Evolutionary conservation across 2,888 invertebrate genomes (phyloP), one percentile per base, ranked within the genome.

Genomic region (Drosophila vallismaia): DNA sequence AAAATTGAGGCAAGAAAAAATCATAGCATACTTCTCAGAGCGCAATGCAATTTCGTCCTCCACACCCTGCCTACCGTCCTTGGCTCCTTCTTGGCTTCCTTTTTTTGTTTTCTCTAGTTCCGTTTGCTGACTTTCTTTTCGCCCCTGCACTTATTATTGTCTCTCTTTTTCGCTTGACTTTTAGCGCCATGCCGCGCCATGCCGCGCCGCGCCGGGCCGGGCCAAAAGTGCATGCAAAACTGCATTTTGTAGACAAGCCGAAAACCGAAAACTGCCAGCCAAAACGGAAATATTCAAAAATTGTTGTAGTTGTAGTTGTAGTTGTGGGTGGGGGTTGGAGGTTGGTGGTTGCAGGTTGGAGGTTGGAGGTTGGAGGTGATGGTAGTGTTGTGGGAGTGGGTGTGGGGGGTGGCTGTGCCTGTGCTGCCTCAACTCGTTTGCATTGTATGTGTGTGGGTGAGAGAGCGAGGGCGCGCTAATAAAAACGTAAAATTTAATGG

Each of bases 401-500:
- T 8, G n/a, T 33, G 31, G 29, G 19, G 19, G 31, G 14, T 24
- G 4, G 4, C 7, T 8, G 10, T 53, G 29, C 12, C 31, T 62
- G 62, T 28, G 38, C 63, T 53, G 52, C 45, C 55, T 42, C 42
- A 42, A 42, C 42, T 42, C 19, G 42, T 9, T 42, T 42, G 14
- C 14, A 42, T 19, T 42, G 42, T 31, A 7, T 28, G 52, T 33
- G 40, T 54, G 28, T 10, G 42, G 7, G 14, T 71, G 78, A 57
- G 85, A 56, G 45, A 54, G 56, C 56, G 62, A 24, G 45, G 67
- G 86, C 75, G 87, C 87, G 87, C 83, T 84, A 84, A 84, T 84
- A 84, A 84, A 84, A 84, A 88, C 84, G 88, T 84, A 88, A 88
- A 84, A 87, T 84, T 84, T 84, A 84, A 84, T 87, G 84, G 84